These are phyloP conservation scores for Napeogenes sylphis DNA, from an alignment of 2,888 invertebrate genomes.

Conservation along the genomic window DNA sequence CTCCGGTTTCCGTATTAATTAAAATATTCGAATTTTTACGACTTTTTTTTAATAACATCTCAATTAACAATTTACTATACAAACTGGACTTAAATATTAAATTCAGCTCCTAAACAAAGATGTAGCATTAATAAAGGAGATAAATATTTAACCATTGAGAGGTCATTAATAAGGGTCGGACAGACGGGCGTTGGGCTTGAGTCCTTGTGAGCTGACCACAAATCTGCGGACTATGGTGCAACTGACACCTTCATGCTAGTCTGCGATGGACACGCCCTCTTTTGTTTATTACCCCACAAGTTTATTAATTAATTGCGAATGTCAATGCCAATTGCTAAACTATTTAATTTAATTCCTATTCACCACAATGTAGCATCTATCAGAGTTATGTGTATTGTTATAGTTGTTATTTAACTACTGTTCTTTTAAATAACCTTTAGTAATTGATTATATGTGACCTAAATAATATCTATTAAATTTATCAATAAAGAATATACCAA, in stretches of 20 bases:
- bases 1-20: no score
- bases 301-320: conserved; percentile 42
- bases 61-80: no score
- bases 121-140: neutral
- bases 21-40: no score
- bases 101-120: neutral
- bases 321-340: conserved; percentile 13
- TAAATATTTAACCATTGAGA: conserved; percentile 16
- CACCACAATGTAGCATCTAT: neutral
- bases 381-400: no score
- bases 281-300: conserved; percentile 62
- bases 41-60: no score
- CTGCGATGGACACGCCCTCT: conserved; percentile 56
- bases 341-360: conserved; percentile 7
- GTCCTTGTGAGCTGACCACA: conserved; percentile 60
- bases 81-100: neutral
- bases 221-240: conserved; percentile 64
- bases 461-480: no score
- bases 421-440: no score
- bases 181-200: conserved; percentile 44
- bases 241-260: conserved; percentile 50
- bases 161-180: conserved; percentile 36
- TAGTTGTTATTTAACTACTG: no score
- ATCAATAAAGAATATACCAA: no score
- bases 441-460: no score